Evolutionary conservation across 2,888 invertebrate genomes (phyloP).

Genomic region (Taenaris catops): DNA sequence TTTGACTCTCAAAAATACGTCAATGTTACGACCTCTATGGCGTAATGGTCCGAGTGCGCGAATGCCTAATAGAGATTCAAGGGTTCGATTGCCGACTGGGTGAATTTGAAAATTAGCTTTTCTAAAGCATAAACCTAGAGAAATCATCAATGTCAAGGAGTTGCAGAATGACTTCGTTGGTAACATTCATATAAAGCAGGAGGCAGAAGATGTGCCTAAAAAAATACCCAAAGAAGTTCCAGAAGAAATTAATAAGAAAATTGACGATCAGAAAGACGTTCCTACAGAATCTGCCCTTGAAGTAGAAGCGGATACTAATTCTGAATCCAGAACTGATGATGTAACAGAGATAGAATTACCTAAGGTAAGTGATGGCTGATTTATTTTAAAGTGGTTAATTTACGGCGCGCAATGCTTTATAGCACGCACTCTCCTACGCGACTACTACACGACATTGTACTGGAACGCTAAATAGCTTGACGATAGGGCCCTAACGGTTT

Average conservation of each 20-base stretch:
- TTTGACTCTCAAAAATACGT: too few relatives aligned
- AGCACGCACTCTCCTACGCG: too few relatives aligned
- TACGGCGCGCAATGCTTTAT: too few relatives aligned
- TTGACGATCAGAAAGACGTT: neutral
- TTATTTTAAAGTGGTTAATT: too few relatives aligned
- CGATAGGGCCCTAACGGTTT: too few relatives aligned
- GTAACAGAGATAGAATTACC: constrained; percentile 5
- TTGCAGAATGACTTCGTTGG: constrained; percentile 66
- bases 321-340: neutral
- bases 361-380: constrained; percentile 8
- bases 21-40: too few relatives aligned
- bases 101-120: too few relatives aligned
- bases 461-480: too few relatives aligned
- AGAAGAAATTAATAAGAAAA: neutral
- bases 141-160: constrained; percentile 70
- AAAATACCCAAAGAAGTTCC: neutral
- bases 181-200: constrained; percentile 57
- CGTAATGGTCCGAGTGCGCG: too few relatives aligned
- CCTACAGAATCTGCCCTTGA: neutral
- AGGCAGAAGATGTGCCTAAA: constrained; percentile 33
- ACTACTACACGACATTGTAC: too few relatives aligned
- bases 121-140: constrained; percentile 40
- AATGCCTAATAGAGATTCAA: too few relatives aligned
- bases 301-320: neutral
- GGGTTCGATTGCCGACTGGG: too few relatives aligned